Base-by-base conservation (phyloP, 2,888 invertebrate species). In the Oxystoma pomonae region DNA sequence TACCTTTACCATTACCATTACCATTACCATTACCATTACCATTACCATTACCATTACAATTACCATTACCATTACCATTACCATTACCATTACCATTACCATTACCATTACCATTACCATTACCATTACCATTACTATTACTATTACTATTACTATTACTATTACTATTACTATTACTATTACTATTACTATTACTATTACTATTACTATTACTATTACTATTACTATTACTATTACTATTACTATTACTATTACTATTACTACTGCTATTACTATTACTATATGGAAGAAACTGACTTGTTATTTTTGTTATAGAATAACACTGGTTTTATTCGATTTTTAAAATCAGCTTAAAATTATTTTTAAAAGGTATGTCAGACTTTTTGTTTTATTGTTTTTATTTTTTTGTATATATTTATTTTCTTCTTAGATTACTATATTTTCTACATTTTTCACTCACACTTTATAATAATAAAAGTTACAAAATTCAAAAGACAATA, bases 51-150 rank as follows among this genome's bases (percentile, higher is more conserved):
- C 61, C 68, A 61, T 60, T 65, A 66, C 64, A 66, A 70, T 71
- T 61, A 75, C 73, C 71, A 68, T 69, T 62, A 69, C 71, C 67
- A 70, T 68, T 55, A 61, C 65, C 70, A 68, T 64, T 69, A 68
- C 65, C 22, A 21, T 51, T 59, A 63, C 22, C n/a, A 53, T 67
- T 64, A 17, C 64, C 58, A n/a, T 35, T 49, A 21, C 57, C 55
- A 49, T 55, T 56, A 22, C 1, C 22, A 51, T 21, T 59, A 16
- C 52, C 59, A 35, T 49, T 60, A 12, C 51, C 22, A 16, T 5
- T 58, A 55, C n/a, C 53, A 20, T 52, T 58, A 59, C 16, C 9
- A 16, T 58, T 62, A 35, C 12, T 35, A 3, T 35, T 35, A 35
- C 12, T 35, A 35, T 35, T 35, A 3, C 12, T 35, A 35, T 7